Base-by-base conservation (phyloP, 1,140 invertebrate genomes). In the Megalonaias nervosa region DNA sequence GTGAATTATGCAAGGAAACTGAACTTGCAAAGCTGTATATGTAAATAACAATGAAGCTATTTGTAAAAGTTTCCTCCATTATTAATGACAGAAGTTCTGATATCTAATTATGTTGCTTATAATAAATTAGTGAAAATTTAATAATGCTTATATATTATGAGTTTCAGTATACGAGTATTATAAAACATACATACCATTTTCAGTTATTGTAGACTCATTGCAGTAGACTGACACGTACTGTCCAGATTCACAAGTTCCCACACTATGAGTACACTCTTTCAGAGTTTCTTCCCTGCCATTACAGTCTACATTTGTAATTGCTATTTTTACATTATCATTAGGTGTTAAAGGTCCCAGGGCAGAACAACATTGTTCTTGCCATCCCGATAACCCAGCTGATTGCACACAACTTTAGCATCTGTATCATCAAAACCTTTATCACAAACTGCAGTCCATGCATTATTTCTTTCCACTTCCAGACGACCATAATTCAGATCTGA, bases 221-320 rank as follows among this genome's bases (percentile, higher is more conserved):
- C 85, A 86, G 56, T 81, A 80, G n/a, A 85, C 79, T 14, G 80
- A 82, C 21, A 81, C 79, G 55, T 86, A 86, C 21, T 80, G 75
- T 58, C 72, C 74, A 16, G 80, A 58, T 2, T 70, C 60, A 71
- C 85, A 86, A 17, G 38, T 59, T n/a, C 70, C 74, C 16, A 48
- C 67, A 4, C n/a, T 21, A 23, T 68, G 31, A 17, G 76, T 38
- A 69, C 81, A 84, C 31, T 82, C 66, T 1, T 79, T 70, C 4
- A 83, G 58, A 12, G 70, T 71, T 0, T 48, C 55, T 59, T 83
- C 83, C 17, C 57, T 57, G 5, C 82, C 83, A 31, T 73, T 62
- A 78, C 85, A 86, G 5, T 55, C 31, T 38, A 78, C 55, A n/a
- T 69, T 60, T 57, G 26, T 62, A 26, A 78, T 69, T 19, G 71